Evolutionary conservation across 2,888 invertebrate genomes (phyloP), one percentile per base, ranked within the genome.

Genomic region (Drosophila mimica): DNA sequence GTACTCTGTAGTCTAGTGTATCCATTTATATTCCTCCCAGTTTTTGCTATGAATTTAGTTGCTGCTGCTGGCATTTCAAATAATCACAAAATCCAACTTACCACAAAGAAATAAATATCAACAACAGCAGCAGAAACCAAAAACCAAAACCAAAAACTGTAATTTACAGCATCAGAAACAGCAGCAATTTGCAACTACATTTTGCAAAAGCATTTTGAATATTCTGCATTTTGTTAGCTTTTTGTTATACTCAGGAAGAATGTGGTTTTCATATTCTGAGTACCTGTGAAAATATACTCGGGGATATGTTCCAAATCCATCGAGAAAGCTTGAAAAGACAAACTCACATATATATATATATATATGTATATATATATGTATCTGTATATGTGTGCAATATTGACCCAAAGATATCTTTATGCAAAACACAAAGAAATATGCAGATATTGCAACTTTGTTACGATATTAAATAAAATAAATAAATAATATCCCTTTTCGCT

Each of bases 21-120:
- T 20, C 36, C 13, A 20, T 46, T 9, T 11, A 1, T 25, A 5
- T 1, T 5, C 3, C 13, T 48, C 25, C 25, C 5, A 20, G 25
- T 17, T 46, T 4, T 15, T 25, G 46, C 25, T 11, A 31, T 38
- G 33, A 52, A 43, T 53, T 7, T 60, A 53, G 46, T 65, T 70
- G 58, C 76, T 81, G 86, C 66, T 67, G 70, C 68, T 87, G 87
- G 75, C 90, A 85, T 81, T 87, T 81, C 72, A 81, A 81, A 75
- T 88, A 91, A 90, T 91, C 90, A 82, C 81, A 81, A 81, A 77
- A 46, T 25, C 73, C 70, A 74, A 17, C 28, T 54, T 79, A 67
- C 59, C 58, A 62, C 74, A 67, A 57, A 51, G 25, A 63, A 60
- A 53, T 34, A 34, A 34, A 28, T 49, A 53, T 25, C 11, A 11